Evolutionary conservation across 2,113 vertebrate species (phyloP).

Genomic region (Colistium nudipinnis): DNA sequence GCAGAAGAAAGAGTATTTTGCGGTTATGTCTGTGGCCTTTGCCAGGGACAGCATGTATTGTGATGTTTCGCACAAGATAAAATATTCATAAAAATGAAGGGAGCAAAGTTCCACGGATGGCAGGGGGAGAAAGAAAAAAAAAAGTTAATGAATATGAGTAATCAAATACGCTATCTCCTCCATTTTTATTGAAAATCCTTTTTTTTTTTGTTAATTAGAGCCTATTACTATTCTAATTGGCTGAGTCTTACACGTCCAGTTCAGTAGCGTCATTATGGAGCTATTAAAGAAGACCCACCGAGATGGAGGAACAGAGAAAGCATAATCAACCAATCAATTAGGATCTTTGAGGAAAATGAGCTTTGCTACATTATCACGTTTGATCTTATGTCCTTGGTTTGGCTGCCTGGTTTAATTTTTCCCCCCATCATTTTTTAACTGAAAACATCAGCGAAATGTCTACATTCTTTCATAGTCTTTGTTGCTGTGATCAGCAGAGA

Average conservation of each 20-base stretch:
- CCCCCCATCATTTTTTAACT: constrained; percentile 34
- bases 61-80: constrained; percentile 91
- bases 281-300: constrained; percentile 82
- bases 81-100: constrained; percentile 92
- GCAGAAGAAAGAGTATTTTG: constrained; percentile 55
- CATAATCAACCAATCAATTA: constrained; percentile 85
- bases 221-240: constrained; percentile 91
- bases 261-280: constrained; percentile 77
- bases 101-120: constrained; percentile 86
- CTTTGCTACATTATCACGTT: constrained; percentile 74
- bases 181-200: constrained; percentile 89
- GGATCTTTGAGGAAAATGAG: constrained; percentile 79
- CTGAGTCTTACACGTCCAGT: constrained; percentile 78
- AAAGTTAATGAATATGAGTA: constrained; percentile 96
- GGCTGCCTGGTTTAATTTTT: constrained; percentile 41
- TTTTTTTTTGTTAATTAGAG: constrained; percentile 96
- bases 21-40: constrained; percentile 66
- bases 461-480: constrained; percentile 31
- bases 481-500: constrained; percentile 11
- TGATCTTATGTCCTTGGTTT: constrained; percentile 80
- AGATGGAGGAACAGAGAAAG: constrained; percentile 75
- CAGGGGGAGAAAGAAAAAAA: constrained; percentile 56
- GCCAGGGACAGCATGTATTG: constrained; percentile 73
- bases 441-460: constrained; percentile 47
- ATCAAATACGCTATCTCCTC: constrained; percentile 92